These are phyloP conservation scores for Cercocebus atys DNA, from an alignment of 2,113 vertebrate genomes.

Conservation along the genomic window DNA sequence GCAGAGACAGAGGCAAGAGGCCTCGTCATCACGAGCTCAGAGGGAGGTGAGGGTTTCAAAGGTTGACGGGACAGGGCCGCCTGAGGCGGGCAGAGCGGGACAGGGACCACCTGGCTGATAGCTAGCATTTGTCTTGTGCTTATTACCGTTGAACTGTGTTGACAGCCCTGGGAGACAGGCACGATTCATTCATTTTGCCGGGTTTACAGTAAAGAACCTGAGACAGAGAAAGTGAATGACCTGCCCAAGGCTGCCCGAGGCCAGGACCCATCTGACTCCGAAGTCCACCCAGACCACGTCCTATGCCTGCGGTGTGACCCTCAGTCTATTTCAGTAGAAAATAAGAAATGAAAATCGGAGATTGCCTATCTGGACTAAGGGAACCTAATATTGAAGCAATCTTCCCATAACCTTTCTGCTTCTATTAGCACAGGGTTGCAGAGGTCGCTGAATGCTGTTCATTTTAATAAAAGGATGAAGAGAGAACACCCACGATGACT, in stretches of 20 bases:
- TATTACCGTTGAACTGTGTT: rapidly evolving
- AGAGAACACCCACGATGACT: not conserved
- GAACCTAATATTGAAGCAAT: not conserved
- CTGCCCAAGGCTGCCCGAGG: rapidly evolving
- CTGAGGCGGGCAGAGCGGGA: rapidly evolving
- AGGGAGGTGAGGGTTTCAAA: not conserved
- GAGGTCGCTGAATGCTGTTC: rapidly evolving
- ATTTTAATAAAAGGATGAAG: not conserved
- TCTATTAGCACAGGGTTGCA: rapidly evolving
- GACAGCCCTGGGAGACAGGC: rapidly evolving
- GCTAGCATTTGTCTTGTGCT: rapidly evolving
- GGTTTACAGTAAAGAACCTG: rapidly evolving
- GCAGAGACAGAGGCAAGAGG: not conserved
- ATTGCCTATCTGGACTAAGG: rapidly evolving
- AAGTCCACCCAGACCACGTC: rapidly evolving
- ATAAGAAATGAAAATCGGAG: not conserved
- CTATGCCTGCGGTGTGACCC: rapidly evolving
- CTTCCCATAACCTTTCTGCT: not conserved
- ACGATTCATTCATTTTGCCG: rapidly evolving
- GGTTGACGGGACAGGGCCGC: rapidly evolving
- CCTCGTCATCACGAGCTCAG: not conserved
- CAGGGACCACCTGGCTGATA: rapidly evolving
- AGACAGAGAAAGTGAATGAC: not conserved
- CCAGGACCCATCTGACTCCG: rapidly evolving
- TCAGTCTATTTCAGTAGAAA: not conserved